Evolutionary conservation across 1,140 invertebrate genomes (phyloP).

Genomic region (Tribolium madens): DNA sequence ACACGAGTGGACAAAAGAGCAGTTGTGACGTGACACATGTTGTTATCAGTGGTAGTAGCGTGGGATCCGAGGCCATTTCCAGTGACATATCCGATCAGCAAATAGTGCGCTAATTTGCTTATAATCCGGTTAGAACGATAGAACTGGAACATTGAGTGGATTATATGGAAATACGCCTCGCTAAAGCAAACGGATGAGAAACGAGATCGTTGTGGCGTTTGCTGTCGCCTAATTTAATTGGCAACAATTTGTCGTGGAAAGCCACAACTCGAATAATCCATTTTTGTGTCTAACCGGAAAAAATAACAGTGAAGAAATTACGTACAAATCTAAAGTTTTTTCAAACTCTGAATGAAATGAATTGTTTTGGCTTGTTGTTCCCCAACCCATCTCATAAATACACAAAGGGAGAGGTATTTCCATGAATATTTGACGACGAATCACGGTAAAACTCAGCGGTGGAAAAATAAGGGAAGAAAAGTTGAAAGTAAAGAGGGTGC

Average conservation of each 20-base stretch:
- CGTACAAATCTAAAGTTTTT: conserved; percentile 18
- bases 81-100: conserved; percentile 51
- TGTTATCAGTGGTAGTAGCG: conserved; percentile 32
- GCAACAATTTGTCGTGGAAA: conserved; percentile 21
- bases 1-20: neutral
- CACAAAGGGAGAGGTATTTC: conserved; percentile 39
- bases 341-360: conserved; percentile 11
- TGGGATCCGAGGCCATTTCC: conserved; percentile 43
- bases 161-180: conserved; percentile 54
- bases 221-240: conserved; percentile 28
- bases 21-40: neutral
- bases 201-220: conserved; percentile 22
- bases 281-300: neutral
- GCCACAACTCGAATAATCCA: conserved; percentile 3
- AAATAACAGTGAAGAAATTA: neutral
- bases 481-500: conserved; percentile 38
- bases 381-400: conserved; percentile 32
- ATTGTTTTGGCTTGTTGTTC: conserved; percentile 33
- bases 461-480: conserved; percentile 40
- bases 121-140: conserved; percentile 48
- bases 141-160: conserved; percentile 49
- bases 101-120: conserved; percentile 53
- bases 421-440: conserved; percentile 43
- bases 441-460: conserved; percentile 11
- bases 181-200: conserved; percentile 34